phyloP scores from a whole-genome alignment of 2,888 invertebrate species.

The Melieria picta region DNA sequence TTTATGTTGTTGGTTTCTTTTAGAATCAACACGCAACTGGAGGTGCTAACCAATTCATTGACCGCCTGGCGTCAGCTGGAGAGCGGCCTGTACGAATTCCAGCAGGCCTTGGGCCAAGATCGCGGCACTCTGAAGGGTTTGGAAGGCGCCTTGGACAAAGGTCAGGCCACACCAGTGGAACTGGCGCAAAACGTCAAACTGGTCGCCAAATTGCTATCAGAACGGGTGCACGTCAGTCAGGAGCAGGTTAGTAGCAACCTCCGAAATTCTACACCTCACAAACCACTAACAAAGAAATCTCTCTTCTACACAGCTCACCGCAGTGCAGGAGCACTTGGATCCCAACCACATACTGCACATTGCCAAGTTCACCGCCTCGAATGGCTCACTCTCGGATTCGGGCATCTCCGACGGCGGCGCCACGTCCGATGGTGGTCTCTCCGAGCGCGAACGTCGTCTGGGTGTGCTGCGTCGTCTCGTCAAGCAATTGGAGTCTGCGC shows the following conservation, averaged over 20 bases:
- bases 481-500: slow-evolving; percentile 72
- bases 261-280: not conserved
- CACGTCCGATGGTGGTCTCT: slow-evolving; percentile 75
- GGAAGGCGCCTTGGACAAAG: slow-evolving; percentile 64
- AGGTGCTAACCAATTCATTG: slow-evolving; percentile 77
- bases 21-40: slow-evolving; percentile 78
- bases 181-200: slow-evolving; percentile 66
- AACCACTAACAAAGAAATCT: not conserved
- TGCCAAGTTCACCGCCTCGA: slow-evolving; percentile 64
- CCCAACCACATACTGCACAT: slow-evolving; percentile 63
- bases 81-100: slow-evolving; percentile 78
- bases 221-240: slow-evolving; percentile 65
- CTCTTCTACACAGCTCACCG: slow-evolving; percentile 49
- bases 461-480: slow-evolving; percentile 74
- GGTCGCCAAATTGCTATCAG: slow-evolving; percentile 65
- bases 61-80: slow-evolving; percentile 82
- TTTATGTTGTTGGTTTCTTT: not conserved
- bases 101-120: slow-evolving; percentile 80
- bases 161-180: slow-evolving; percentile 62
- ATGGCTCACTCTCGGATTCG: slow-evolving; percentile 76
- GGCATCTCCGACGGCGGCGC: slow-evolving; percentile 81
- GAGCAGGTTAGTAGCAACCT: slow-evolving; percentile 53
- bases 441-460: slow-evolving; percentile 74
- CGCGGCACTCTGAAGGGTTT: slow-evolving; percentile 64
- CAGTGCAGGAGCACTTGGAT: slow-evolving; percentile 62